phyloP scores from a whole-genome alignment of 2,797 vertebrate species.

The Eutrigla gurnardus region DNA sequence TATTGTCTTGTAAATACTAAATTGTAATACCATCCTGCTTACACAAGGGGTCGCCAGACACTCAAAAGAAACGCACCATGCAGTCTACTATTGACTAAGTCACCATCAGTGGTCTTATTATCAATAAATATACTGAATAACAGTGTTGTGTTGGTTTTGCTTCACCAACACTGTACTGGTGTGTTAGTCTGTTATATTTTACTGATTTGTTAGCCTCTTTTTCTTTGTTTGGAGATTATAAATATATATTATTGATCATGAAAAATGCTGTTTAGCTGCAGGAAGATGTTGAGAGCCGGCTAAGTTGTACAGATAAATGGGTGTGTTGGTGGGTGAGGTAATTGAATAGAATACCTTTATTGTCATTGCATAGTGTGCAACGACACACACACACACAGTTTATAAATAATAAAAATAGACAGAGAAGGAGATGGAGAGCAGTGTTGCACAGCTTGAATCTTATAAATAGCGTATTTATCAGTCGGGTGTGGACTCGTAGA shows the following conservation, averaged over 20 bases:
- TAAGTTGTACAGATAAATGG: background rate
- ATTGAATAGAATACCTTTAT: too few relatives aligned
- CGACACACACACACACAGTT: too few relatives aligned
- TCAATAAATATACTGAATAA: slow-evolving; percentile 92
- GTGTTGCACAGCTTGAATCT: too few relatives aligned
- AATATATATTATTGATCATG: background rate
- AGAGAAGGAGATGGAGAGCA: too few relatives aligned
- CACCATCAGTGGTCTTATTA: slow-evolving; percentile 96
- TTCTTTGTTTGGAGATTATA: background rate
- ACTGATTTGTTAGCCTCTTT: background rate
- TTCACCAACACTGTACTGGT: too few relatives aligned
- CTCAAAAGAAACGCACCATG: slow-evolving; percentile 69
- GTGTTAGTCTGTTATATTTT: background rate
- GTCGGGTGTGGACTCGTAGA: background rate
- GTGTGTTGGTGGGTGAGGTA: background rate
- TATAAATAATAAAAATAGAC: too few relatives aligned
- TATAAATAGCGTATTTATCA: background rate
- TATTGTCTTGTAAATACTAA: slow-evolving; percentile 77
- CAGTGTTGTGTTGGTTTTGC: slow-evolving; percentile 15
- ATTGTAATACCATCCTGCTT: slow-evolving; percentile 78
- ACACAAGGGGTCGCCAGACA: slow-evolving; percentile 75
- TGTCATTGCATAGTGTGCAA: too few relatives aligned
- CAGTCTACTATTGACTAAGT: slow-evolving; percentile 87
- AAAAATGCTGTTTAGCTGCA: background rate
- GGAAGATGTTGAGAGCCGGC: background rate